Conservation (phyloP, 2,888 invertebrate species). For the Neoitamus cyanurus region DNA sequence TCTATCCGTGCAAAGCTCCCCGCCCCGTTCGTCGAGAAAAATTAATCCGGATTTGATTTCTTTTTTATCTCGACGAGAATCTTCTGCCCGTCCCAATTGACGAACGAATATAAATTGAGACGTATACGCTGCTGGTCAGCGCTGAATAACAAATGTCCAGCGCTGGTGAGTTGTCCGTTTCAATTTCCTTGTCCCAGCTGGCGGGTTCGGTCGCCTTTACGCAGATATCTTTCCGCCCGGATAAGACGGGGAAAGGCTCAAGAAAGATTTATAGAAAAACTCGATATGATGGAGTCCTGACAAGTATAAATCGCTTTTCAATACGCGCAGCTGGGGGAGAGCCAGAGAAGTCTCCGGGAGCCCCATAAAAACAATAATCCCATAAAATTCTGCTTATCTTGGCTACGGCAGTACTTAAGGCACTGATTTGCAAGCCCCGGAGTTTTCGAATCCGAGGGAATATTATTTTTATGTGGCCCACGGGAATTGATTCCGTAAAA, state of each 20-base stretch:
- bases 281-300: slow-evolving; percentile 51
- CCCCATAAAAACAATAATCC: slow-evolving; percentile 57
- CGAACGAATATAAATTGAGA: slow-evolving; percentile 46
- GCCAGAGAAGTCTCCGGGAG: slow-evolving; percentile 7
- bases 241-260: slow-evolving; percentile 16
- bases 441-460: slow-evolving; percentile 47
- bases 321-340: slow-evolving; percentile 41
- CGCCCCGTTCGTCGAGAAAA: background rate
- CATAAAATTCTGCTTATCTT: slow-evolving; percentile 58
- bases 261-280: slow-evolving; percentile 49
- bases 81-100: background rate
- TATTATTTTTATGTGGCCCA: slow-evolving; percentile 52
- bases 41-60: slow-evolving; percentile 9
- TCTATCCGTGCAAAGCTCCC: background rate
- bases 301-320: slow-evolving; percentile 53
- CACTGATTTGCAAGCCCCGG: slow-evolving; percentile 38
- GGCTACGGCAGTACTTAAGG: slow-evolving; percentile 49
- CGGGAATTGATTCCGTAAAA: slow-evolving; percentile 51
- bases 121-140: slow-evolving; percentile 36
- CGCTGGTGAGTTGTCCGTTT: slow-evolving; percentile 39
- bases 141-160: slow-evolving; percentile 42
- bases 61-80: slow-evolving; percentile 16
- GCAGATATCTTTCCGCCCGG: background rate
- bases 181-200: slow-evolving; percentile 44
- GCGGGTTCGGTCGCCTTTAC: background rate